Conservation (phyloP, 2,113 vertebrate genomes). For the Poeciliopsis retropinna region DNA sequence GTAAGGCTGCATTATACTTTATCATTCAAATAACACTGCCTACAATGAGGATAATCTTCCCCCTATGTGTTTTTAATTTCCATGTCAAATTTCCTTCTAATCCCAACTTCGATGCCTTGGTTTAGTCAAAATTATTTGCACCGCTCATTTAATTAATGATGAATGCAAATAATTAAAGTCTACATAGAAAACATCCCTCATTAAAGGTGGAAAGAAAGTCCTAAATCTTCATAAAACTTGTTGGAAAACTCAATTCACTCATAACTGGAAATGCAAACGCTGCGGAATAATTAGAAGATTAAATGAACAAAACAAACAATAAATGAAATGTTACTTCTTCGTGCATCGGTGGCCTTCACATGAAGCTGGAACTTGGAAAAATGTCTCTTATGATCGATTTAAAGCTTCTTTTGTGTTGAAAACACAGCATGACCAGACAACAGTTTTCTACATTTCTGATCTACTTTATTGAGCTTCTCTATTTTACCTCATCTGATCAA, state of each 20-base stretch:
- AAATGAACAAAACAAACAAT: conserved; percentile 9
- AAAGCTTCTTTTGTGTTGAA: neutral
- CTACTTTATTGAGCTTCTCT: conserved; percentile 8
- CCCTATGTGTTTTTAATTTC: conserved; percentile 54
- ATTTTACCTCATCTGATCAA: conserved; percentile 6
- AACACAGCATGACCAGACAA: conserved; percentile 6
- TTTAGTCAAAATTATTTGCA: conserved; percentile 36
- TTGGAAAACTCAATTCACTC: conserved; percentile 31
- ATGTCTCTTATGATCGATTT: neutral
- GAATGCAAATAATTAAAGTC: conserved; percentile 41
- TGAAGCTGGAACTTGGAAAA: neutral
- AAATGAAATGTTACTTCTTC: neutral
- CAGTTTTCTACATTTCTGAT: conserved; percentile 9
- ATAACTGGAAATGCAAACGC: conserved; percentile 38
- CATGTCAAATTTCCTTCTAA: conserved; percentile 23
- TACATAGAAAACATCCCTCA: conserved; percentile 38
- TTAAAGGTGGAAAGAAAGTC: conserved; percentile 18
- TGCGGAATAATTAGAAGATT: conserved; percentile 26
- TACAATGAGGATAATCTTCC: conserved; percentile 63
- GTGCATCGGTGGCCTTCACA: neutral
- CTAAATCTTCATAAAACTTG: conserved; percentile 39
- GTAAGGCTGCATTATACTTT: conserved; percentile 53
- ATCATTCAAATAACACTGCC: conserved; percentile 59
- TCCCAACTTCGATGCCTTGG: conserved; percentile 20
- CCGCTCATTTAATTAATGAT: conserved; percentile 27